Evolutionary conservation across 2,113 vertebrate species (phyloP).

Genomic region (Equus przewalskii): DNA sequence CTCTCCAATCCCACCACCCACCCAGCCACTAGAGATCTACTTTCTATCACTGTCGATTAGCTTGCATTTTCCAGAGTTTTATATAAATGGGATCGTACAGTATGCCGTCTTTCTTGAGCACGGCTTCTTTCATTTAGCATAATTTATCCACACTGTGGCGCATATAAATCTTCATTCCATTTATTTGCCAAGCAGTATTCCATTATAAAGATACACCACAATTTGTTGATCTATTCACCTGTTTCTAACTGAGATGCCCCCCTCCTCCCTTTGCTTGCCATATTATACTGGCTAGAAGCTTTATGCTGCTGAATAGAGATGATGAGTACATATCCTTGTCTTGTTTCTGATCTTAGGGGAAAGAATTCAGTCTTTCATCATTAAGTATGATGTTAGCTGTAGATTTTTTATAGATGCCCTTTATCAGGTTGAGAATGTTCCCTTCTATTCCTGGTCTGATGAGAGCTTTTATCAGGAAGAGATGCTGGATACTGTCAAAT

Average conservation of each 20-base stretch:
- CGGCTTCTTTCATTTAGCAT: neutral
- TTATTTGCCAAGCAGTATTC: neutral
- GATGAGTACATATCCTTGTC: neutral
- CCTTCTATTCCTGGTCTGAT: neutral
- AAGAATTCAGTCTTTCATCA: neutral
- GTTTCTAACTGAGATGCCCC: neutral
- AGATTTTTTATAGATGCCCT: neutral
- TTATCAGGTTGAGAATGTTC: neutral
- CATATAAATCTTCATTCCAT: neutral
- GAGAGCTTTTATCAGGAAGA: conserved; percentile 1
- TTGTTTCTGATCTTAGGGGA: neutral
- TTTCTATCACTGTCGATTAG: neutral
- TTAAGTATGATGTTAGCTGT: neutral
- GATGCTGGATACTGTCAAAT: neutral
- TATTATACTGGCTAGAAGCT: neutral
- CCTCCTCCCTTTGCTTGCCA: neutral
- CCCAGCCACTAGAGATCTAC: neutral
- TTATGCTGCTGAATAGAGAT: neutral
- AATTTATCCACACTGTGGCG: neutral
- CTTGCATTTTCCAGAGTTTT: neutral
- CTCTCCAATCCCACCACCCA: neutral
- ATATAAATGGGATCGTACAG: neutral
- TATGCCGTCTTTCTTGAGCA: neutral
- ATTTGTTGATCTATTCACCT: neutral
- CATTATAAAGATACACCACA: neutral